Evolutionary conservation across 2,113 vertebrate genomes (phyloP).

Genomic region (Amphiprion ocellaris): DNA sequence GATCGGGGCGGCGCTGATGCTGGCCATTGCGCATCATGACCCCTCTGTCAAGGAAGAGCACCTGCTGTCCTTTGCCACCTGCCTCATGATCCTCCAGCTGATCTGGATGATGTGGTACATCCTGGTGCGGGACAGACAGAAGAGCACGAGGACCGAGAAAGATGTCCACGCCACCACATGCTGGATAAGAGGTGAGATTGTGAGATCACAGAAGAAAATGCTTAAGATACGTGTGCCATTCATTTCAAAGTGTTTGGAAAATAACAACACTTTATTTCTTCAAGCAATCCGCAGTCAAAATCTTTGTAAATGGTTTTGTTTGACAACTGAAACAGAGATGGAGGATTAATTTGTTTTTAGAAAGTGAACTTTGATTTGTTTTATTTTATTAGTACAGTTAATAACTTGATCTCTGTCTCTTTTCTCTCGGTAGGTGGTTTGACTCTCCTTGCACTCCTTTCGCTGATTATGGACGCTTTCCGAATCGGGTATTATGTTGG

Average conservation of each 20-base stretch:
- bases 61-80: slow-evolving; percentile 89
- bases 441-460: slow-evolving; percentile 92
- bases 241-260: neutral
- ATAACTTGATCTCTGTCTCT: slow-evolving; percentile 3
- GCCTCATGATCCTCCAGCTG: slow-evolving; percentile 94
- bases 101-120: slow-evolving; percentile 97
- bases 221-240: neutral
- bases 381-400: neutral
- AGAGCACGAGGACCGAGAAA: slow-evolving; percentile 85
- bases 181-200: slow-evolving; percentile 92
- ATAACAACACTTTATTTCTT: neutral
- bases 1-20: slow-evolving; percentile 91
- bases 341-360: neutral
- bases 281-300: neutral
- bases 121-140: slow-evolving; percentile 85
- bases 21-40: slow-evolving; percentile 90
- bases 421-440: slow-evolving; percentile 87
- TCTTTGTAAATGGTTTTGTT: neutral
- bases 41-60: slow-evolving; percentile 87
- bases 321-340: neutral
- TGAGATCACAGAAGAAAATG: neutral
- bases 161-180: slow-evolving; percentile 91
- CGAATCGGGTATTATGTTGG: slow-evolving; percentile 95
- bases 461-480: slow-evolving; percentile 93
- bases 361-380: neutral